Base-by-base conservation (phyloP, 2,888 invertebrate species). In the Coecobrya sp. region DNA sequence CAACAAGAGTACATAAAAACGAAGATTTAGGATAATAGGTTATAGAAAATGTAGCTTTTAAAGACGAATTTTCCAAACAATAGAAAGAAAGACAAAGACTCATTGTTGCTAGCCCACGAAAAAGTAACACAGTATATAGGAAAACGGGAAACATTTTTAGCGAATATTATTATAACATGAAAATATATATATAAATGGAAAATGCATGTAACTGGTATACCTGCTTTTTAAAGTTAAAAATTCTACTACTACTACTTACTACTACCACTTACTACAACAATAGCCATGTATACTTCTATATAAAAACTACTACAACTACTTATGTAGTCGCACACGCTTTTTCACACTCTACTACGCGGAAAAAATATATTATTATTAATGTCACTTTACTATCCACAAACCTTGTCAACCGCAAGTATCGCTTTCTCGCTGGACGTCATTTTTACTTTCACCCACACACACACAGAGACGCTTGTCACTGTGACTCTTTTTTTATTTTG, bases 191-290 rank as follows among this genome's bases (percentile, higher is more conserved):
- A 30, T 27, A 68, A 13, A 25, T 19, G 55, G 19, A 81, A 59
- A 65, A 86, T 45, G 68, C 70, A 86, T 86, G 86, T 27, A 62
- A 68, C 86, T 70, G 70, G 52, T 70, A 68, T 86, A 86, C 86
- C 86, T 86, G 86, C 86, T 86, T 86, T 52, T 68, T 49, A 65
- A 65, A 65, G 5, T 76, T 30, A 68, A 73, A 45, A 45, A 55
- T 55, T 55, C 19, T 81, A 45, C 36, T 70, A n/a, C n/a, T 42
- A 25, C n/a, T n/a, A n/a, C n/a, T n/a, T n/a, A n/a, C n/a, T n/a
- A n/a, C n/a, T n/a, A n/a, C n/a, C n/a, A n/a, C n/a, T n/a, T n/a
- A n/a, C n/a, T n/a, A n/a, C n/a, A n/a, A n/a, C n/a, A n/a, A n/a
- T n/a, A n/a, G n/a, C n/a, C 22, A 62, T 68, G 8, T 16, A 30